phyloP scores from a whole-genome alignment of 2,797 vertebrate genomes.

The Hyperoplus lanceolatus region DNA sequence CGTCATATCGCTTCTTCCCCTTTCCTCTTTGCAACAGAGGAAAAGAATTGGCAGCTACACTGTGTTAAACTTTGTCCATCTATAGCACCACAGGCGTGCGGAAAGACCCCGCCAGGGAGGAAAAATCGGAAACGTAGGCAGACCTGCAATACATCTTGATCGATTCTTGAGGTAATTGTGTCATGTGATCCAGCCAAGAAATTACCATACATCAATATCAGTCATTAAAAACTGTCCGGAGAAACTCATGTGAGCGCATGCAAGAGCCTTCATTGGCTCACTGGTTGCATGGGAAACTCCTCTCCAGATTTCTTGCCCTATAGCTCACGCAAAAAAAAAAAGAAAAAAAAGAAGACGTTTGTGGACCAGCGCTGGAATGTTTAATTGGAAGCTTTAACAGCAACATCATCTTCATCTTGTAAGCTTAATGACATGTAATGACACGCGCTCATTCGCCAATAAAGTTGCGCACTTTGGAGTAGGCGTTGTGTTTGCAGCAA shows the following conservation, averaged over 20 bases:
- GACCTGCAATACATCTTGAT: slow-evolving; percentile 99
- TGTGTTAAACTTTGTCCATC: slow-evolving; percentile 98
- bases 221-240: slow-evolving; percentile 90
- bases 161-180: slow-evolving; percentile 99
- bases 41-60: slow-evolving; percentile 80
- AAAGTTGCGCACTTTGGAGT: slow-evolving; percentile 38
- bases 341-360: slow-evolving; percentile 63
- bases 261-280: slow-evolving; percentile 85
- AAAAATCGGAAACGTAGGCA: slow-evolving; percentile 97
- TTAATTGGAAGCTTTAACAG: slow-evolving; percentile 71
- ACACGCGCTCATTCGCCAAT: slow-evolving; percentile 32
- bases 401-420: slow-evolving; percentile 52
- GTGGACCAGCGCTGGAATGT: slow-evolving; percentile 82
- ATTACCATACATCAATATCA: slow-evolving; percentile 99
- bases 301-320: slow-evolving; percentile 78
- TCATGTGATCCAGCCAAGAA: slow-evolving; percentile 99
- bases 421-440: slow-evolving; percentile 55
- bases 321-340: slow-evolving; percentile 64
- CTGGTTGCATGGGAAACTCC: slow-evolving; percentile 83
- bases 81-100: slow-evolving; percentile 93
- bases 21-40: slow-evolving; percentile 81
- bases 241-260: slow-evolving; percentile 83
- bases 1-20: slow-evolving; percentile 93
- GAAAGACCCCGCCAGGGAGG: slow-evolving; percentile 92
- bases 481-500: slow-evolving; percentile 49